These are phyloP conservation scores for Porphyrio hochstetteri DNA, from an alignment of 2,113 vertebrate genomes.

Conservation along the genomic window DNA sequence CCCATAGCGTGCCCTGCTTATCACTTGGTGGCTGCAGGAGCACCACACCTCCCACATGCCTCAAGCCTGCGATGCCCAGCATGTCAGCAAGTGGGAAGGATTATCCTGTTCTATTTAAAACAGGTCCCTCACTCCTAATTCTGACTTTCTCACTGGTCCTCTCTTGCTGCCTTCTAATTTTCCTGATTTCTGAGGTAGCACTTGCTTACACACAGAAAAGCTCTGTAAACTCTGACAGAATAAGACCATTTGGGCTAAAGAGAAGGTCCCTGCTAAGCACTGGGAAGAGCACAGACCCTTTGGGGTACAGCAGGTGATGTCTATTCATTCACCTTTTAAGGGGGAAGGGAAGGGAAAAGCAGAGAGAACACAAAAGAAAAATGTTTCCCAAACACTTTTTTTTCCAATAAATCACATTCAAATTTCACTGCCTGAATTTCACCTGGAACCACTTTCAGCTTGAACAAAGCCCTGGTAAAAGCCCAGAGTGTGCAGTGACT, in stretches of 20 bases:
- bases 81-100: not conserved
- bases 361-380: not conserved
- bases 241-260: not conserved
- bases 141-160: not conserved
- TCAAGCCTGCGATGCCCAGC: not conserved
- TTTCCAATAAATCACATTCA: not conserved
- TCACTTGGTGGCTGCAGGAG: not conserved
- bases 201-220: not conserved
- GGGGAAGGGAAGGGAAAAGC: not conserved
- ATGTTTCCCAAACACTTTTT: not conserved
- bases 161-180: not conserved
- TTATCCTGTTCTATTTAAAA: not conserved
- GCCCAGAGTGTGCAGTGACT: accelerated
- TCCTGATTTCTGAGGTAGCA: not conserved
- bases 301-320: not conserved
- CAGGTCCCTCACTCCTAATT: not conserved
- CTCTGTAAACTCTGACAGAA: not conserved
- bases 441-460: not conserved
- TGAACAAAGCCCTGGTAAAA: not conserved
- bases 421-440: not conserved
- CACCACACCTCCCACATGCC: not conserved
- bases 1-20: accelerated
- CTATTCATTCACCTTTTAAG: not conserved
- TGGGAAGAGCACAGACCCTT: not conserved
- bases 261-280: not conserved